Base-by-base conservation (phyloP, 2,113 vertebrate genomes). In the Lutjanus erythropterus region DNA sequence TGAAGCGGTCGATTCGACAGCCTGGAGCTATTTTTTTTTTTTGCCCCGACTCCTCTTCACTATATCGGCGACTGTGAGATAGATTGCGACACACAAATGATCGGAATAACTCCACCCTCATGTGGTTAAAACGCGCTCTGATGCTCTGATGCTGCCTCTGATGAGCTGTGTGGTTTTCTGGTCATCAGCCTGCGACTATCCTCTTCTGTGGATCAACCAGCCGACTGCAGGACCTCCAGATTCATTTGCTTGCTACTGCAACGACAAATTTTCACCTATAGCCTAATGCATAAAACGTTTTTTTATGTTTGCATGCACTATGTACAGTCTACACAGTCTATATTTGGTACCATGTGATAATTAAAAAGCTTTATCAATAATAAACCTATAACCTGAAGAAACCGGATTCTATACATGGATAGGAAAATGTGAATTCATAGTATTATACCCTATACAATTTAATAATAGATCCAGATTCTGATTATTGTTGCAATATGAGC, bases 1-100 rank as follows among this genome's bases (percentile, higher is more conserved):
- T 12, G 42, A 58, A 25, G 16, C 56, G 4, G 31, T 90, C 77
- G 82, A 84, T 79, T 16, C 11, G 31, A 3, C 37, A 37, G 71
- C 62, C 66, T 4, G 21, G 0, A 65, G 83, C 83, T 64, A 5
- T 71, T 35, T 59, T 15, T 31, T 64, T 3, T 71, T 35, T 59
- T 15, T 31, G 76, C 33, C 52, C 55, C 15, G 31, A 33, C 3
- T 31, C 1, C 12, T 18, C 9, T 10, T 10, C 11, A 27, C 9
- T 15, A 7, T 2, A 31, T 29, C 5, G 18, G 12, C 8, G 12
- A 0, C 37, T 73, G 4, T 5, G 3, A 46, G 35, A 16, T 68
- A 62, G 56, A 56, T 49, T 47, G 39, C 25, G 7, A 33, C 60
- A 66, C 2, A 18, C 10, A 50, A 46, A 15, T 33, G 9, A 14